Percentiles rank a stretch among this genome's conserved stretches.
Conservation (phyloP, 2,888 invertebrate species). For the Leistus spinibarbis region DNA sequence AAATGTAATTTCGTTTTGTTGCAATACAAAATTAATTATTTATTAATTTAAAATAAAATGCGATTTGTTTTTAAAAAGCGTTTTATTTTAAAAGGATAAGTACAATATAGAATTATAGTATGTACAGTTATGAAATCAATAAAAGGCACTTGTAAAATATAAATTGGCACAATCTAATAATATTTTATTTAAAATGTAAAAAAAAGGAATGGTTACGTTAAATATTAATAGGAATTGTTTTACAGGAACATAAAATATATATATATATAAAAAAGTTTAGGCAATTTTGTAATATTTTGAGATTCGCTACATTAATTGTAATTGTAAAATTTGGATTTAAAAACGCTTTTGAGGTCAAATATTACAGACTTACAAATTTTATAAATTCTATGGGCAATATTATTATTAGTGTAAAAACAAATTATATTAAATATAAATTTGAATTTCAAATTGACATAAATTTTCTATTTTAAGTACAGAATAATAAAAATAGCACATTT, state of each 20-base stretch:
- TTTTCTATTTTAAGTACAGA: not conserved
- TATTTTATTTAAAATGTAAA: not conserved
- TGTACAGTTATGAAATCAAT: not conserved
- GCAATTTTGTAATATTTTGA: not conserved
- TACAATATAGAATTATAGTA: constrained; percentile 1
- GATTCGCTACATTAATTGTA: not conserved
- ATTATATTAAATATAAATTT: too few species aligned
- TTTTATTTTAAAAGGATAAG: constrained; percentile 1
- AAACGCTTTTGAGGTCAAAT: not conserved
- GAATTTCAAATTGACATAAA: not conserved
- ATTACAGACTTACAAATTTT: not conserved
- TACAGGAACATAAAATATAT: not conserved
- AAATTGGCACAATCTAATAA: not conserved
- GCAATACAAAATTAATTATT: not conserved
- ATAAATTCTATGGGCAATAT: too few species aligned
- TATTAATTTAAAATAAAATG: not conserved
- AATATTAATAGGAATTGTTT: not conserved
- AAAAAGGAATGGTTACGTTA: not conserved
- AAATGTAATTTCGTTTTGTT: not conserved
- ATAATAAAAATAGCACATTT: not conserved
- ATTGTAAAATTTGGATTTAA: not conserved
- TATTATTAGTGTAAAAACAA: too few species aligned
- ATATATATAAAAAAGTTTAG: not conserved
- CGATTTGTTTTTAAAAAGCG: not conserved
- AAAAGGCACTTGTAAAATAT: not conserved